Evolutionary conservation across 2,888 invertebrate species (phyloP).

Genomic region (Pristionchus exspectatus): DNA sequence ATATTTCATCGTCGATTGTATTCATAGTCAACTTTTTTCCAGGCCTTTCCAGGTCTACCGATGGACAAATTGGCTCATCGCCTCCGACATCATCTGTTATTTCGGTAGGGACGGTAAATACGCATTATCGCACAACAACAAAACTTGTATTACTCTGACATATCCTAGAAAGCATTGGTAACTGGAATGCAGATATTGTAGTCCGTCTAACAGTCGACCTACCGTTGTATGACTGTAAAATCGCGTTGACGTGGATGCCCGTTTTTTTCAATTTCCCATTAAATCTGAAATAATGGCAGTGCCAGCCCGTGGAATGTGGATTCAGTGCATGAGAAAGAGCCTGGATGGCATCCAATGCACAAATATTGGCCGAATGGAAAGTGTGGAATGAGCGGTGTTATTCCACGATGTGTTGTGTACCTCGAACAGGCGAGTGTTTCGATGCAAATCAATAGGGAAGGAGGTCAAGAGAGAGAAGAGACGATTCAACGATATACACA

Average conservation of each 20-base stretch:
- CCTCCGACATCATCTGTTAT: conserved; percentile 70
- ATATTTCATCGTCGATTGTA: background rate
- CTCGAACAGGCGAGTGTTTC: conserved; percentile 70
- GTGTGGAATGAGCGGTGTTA: conserved; percentile 54
- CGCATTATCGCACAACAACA: no score
- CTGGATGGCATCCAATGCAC: conserved; percentile 71
- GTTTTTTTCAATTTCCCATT: no score
- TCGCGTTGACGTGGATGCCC: no score
- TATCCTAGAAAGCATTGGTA: no score
- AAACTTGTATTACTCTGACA: no score
- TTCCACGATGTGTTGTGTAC: conserved; percentile 72
- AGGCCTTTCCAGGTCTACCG: conserved; percentile 49
- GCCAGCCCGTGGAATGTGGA: conserved; percentile 71
- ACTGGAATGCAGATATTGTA: no score
- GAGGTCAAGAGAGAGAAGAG: no score
- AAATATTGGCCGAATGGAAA: conserved; percentile 72
- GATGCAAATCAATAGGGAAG: no score
- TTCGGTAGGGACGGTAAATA: no score
- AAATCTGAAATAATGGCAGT: conserved; percentile 59
- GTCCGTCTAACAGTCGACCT: no score
- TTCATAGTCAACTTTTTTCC: background rate
- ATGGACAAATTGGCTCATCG: conserved; percentile 73
- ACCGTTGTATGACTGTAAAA: no score
- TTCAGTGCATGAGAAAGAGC: conserved; percentile 64
- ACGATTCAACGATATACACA: background rate